These are phyloP conservation scores for Lethenteron reissneri DNA, from an alignment of 2,113 vertebrate genomes.

Conservation along the genomic window DNA sequence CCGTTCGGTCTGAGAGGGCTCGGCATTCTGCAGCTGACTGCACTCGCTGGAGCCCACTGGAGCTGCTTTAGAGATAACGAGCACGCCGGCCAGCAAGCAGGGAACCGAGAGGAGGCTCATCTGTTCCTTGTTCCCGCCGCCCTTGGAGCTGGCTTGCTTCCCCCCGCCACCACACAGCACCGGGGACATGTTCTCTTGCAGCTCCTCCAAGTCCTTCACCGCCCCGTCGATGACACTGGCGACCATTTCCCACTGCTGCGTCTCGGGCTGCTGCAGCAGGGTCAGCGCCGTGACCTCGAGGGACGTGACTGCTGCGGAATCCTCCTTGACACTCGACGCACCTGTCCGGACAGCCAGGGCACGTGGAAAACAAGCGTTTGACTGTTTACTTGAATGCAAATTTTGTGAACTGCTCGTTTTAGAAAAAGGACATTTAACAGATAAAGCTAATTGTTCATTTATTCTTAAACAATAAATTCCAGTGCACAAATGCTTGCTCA, in stretches of 20 bases:
- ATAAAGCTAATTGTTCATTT: too few relatives aligned
- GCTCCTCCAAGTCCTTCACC: slow-evolving; percentile 89
- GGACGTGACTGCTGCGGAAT: too few relatives aligned
- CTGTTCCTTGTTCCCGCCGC: slow-evolving; percentile 77
- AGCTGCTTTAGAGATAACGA: slow-evolving; percentile 61
- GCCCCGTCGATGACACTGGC: slow-evolving; percentile 93
- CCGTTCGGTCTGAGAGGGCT: slow-evolving; percentile 48
- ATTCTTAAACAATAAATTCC: too few relatives aligned
- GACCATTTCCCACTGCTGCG: slow-evolving; percentile 93
- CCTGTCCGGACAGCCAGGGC: too few relatives aligned
- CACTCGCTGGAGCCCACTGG: not conserved
- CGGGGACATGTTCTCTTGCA: slow-evolving; percentile 59
- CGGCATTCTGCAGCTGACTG: slow-evolving; percentile 1
- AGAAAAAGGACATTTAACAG: too few relatives aligned
- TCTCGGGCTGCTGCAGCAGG: slow-evolving; percentile 90
- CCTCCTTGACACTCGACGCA: too few relatives aligned
- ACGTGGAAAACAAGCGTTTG: too few relatives aligned
- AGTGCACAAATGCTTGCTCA: slow-evolving; percentile 16
- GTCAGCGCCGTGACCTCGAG: slow-evolving; percentile 79
- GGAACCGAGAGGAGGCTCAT: too few relatives aligned
- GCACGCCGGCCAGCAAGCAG: slow-evolving; percentile 73
- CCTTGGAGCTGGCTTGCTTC: slow-evolving; percentile 42
- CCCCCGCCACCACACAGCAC: too few relatives aligned
- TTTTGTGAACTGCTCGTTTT: too few relatives aligned
- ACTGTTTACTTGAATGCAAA: too few relatives aligned